Conservation (phyloP, 2,888 invertebrate species). For the Nomada ferruginata region DNA sequence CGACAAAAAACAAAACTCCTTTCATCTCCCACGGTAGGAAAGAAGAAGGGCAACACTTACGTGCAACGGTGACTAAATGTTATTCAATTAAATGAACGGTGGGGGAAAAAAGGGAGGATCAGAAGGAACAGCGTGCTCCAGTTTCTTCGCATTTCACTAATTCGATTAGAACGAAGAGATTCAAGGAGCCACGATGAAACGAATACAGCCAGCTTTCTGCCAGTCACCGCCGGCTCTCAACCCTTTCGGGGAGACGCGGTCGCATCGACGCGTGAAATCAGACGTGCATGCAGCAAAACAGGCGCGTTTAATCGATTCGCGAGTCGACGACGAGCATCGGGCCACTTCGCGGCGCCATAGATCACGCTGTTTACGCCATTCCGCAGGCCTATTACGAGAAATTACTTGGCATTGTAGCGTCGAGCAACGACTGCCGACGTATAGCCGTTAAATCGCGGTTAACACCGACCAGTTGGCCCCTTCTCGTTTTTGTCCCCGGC, state of each 20-base stretch:
- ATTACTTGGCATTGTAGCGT: constrained; percentile 47
- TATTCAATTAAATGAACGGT: too few species aligned
- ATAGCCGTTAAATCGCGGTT: constrained; percentile 62
- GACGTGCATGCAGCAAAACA: not conserved
- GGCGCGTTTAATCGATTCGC: constrained; percentile 26
- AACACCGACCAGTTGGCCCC: constrained; percentile 33
- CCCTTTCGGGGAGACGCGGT: not conserved
- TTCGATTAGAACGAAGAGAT: not conserved
- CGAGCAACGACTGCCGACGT: constrained; percentile 39
- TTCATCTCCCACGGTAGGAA: too few species aligned
- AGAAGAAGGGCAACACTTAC: too few species aligned
- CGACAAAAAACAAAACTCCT: too few species aligned
- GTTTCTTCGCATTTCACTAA: not conserved
- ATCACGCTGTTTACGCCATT: constrained; percentile 38
- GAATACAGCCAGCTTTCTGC: too few species aligned
- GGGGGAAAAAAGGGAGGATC: too few species aligned
- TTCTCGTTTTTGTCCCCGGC: constrained; percentile 31
- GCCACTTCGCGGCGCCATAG: constrained; percentile 1
- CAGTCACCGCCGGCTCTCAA: not conserved
- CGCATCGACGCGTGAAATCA: constrained; percentile 2
- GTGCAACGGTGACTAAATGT: too few species aligned
- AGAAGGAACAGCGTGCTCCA: too few species aligned
- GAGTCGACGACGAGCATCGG: constrained; percentile 2
- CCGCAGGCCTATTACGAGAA: constrained; percentile 47
- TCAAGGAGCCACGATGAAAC: not conserved